Percentiles rank a stretch among this genome's conserved stretches.
Conservation (phyloP, 2,113 vertebrate species). For the Colistium nudipinnis region DNA sequence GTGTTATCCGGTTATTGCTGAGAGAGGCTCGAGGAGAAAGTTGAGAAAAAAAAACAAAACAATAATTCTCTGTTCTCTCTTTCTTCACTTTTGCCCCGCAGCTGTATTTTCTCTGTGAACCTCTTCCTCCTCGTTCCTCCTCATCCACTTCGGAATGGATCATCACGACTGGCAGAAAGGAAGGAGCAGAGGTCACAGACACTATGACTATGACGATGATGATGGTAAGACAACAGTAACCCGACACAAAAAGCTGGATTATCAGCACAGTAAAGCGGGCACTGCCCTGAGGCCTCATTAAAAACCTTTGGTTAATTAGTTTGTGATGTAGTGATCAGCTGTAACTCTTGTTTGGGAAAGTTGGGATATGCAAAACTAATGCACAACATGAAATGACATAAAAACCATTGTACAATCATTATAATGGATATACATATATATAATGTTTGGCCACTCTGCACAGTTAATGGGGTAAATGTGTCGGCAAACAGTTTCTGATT, state of each 20-base stretch:
- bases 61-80: neutral
- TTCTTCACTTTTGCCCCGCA: neutral
- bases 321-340: neutral
- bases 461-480: neutral
- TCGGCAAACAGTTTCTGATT: neutral
- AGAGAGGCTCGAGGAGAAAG: neutral
- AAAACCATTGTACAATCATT: too few relatives aligned
- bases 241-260: neutral
- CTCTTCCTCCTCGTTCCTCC: neutral
- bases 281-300: neutral
- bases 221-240: constrained; percentile 62
- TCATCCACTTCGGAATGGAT: constrained; percentile 65
- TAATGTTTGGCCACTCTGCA: too few relatives aligned
- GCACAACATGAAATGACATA: too few relatives aligned
- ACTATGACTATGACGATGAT: constrained; percentile 63
- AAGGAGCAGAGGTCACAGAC: constrained; percentile 63
- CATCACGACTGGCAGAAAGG: constrained; percentile 68
- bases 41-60: neutral
- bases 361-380: neutral
- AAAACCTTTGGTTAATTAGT: neutral
- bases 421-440: too few relatives aligned
- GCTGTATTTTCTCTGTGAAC: neutral
- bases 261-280: neutral
- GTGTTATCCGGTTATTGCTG: neutral
- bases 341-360: neutral